Percentiles rank a stretch among this genome's conserved stretches.
Conservation (phyloP, 2,888 invertebrate genomes). For the Ligdia adustata region DNA sequence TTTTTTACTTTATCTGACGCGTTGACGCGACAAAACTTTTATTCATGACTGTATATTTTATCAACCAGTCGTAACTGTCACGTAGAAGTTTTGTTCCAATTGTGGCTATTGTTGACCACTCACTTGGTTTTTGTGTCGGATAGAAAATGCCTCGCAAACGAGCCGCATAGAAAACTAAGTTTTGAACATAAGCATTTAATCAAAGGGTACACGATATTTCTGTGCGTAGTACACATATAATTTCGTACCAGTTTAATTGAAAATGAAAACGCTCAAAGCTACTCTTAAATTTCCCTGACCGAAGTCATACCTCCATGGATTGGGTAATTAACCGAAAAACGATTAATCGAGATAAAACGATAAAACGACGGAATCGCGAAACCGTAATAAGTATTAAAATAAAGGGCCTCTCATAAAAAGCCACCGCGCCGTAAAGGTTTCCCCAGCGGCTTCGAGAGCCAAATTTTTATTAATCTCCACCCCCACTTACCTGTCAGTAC, state of each 20-base stretch:
- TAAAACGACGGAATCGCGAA: constrained; percentile 70
- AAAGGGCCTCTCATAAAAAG: constrained; percentile 74
- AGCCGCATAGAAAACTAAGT: no score
- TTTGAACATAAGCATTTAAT: no score
- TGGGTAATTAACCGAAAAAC: constrained; percentile 69
- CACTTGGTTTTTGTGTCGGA: neutral
- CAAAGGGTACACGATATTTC: no score
- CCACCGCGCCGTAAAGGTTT: constrained; percentile 74
- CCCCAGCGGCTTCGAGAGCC: constrained; percentile 64
- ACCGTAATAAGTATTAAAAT: constrained; percentile 75
- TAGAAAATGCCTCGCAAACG: neutral
- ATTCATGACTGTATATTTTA: constrained; percentile 16
- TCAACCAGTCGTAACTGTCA: constrained; percentile 19
- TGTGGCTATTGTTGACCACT: constrained; percentile 3
- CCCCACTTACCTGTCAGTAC: constrained; percentile 57
- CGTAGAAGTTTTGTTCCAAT: constrained; percentile 12
- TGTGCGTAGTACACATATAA: no score
- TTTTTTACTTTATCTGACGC: constrained; percentile 11
- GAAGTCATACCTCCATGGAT: constrained; percentile 48
- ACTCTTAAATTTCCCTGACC: constrained; percentile 25
- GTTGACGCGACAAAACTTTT: constrained; percentile 10
- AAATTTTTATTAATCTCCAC: constrained; percentile 77
- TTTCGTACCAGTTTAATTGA: constrained; percentile 29
- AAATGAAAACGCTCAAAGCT: constrained; percentile 23
- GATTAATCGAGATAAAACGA: constrained; percentile 64